These are phyloP conservation scores for Bubo blakistoni DNA, from an alignment of 2,113 vertebrate genomes.

Conservation along the genomic window DNA sequence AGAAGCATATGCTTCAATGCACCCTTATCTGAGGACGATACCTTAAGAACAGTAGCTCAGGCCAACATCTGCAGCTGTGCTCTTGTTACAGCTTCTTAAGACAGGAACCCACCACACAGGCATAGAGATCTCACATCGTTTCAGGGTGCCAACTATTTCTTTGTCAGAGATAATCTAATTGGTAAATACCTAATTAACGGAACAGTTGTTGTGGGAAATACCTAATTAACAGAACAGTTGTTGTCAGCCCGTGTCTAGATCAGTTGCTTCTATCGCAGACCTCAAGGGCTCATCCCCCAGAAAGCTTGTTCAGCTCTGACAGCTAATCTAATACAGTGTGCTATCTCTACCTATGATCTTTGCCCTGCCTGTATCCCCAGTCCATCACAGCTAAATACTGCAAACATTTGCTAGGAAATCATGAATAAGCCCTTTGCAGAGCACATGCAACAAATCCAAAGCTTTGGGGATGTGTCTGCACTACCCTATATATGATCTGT, in stretches of 20 bases:
- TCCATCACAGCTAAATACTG: not conserved
- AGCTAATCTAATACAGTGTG: not conserved
- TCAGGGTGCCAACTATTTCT: not conserved
- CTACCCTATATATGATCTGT: not conserved
- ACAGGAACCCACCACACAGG: not conserved
- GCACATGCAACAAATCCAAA: not conserved
- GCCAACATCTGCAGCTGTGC: not conserved
- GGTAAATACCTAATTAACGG: not conserved
- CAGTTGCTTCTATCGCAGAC: not conserved
- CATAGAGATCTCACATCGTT: not conserved
- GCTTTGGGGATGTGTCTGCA: not conserved
- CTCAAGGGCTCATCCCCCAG: not conserved
- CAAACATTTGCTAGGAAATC: not conserved
- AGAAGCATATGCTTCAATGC: not conserved
- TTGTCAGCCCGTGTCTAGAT: not conserved
- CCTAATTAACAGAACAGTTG: not conserved
- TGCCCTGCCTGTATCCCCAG: not conserved
- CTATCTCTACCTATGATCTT: rapidly evolving
- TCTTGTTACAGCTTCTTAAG: not conserved
- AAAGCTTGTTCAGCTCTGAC: not conserved
- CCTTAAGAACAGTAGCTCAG: not conserved
- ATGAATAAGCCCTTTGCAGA: not conserved
- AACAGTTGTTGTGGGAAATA: not conserved
- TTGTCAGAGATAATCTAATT: not conserved
- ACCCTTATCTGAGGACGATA: not conserved